Base-by-base conservation (phyloP, 2,113 vertebrate genomes). In the Dunckerocampus dactyliophorus region DNA sequence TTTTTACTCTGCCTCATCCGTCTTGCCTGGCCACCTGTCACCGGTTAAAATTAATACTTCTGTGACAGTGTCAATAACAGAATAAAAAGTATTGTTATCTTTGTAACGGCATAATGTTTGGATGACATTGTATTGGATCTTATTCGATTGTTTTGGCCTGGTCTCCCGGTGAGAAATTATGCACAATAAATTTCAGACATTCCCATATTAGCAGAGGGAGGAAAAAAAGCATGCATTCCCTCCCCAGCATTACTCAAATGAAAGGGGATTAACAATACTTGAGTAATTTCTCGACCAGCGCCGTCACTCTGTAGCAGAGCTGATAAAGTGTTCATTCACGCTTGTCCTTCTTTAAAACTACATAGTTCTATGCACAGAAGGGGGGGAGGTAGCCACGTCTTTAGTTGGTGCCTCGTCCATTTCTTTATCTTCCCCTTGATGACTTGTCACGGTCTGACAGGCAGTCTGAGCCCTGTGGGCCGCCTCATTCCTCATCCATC, bases 371-470 rank as follows among this genome's bases (percentile, higher is more conserved):
- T 28, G 4, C 65, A 48, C 37, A 3, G 50, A 62, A 49, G 39
- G 63, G 73, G 62, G 59, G 64, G 47, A 48, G 72, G 49, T 34
- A 68, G 39, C 39, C 39, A 13, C 65, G 47, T 64, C 65, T 71
- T 65, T 65, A 57, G 47, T 67, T 65, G 62, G 70, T 61, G 60
- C 77, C 65, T 72, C 39, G 51, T 65, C 59, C 51, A 28, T 57
- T 69, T 69, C 70, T 85, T 82, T 67, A 78, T 81, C 65, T 74
- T 60, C 42, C 62, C 67, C 74, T 6, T 0, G 67, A 77, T 63
- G 52, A 67, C 59, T 70, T 82, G 79, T 80, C 75, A 79, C 63
- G 65, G 73, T 80, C 71, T 87, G 82, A 80, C 64, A 79, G 56
- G 55, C 74, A 54, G 77, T 74, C 80, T 81, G 72, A 71, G 71